Evolutionary conservation across 2,888 invertebrate genomes (phyloP).

Genomic region (Cryptophagus acutangulus): DNA sequence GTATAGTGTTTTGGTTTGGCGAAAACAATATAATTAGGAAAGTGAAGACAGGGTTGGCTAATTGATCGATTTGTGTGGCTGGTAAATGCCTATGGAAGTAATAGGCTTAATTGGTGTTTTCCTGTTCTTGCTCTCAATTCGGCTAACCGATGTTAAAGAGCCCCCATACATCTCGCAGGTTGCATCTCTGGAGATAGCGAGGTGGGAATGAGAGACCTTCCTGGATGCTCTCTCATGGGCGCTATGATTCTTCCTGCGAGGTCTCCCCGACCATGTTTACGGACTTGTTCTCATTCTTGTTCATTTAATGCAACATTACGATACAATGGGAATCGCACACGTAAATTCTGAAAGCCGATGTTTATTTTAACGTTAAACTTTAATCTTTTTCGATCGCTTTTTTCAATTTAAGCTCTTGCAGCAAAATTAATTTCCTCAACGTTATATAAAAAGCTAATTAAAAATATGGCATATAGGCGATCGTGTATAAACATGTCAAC

Average conservation of each 20-base stretch:
- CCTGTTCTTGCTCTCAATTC: conserved; percentile 28
- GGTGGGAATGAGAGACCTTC: conserved; percentile 43
- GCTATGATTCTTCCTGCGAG: conserved; percentile 46
- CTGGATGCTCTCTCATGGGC: conserved; percentile 46
- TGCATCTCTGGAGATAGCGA: conserved; percentile 42
- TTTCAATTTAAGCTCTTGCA: no score
- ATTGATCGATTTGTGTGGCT: conserved; percentile 29
- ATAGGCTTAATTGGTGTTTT: conserved; percentile 42
- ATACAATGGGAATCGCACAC: conserved; percentile 42
- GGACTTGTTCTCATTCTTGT: conserved; percentile 46
- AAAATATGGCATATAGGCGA: no score
- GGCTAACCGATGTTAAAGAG: conserved; percentile 47
- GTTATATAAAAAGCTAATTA: background rate
- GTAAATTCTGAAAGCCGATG: conserved; percentile 41
- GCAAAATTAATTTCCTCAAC: no score
- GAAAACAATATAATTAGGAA: no score
- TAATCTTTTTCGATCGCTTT: no score
- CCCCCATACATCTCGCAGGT: conserved; percentile 44
- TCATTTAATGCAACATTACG: conserved; percentile 48
- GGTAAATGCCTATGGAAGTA: conserved; percentile 31
- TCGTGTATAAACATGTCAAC: conserved; percentile 1
- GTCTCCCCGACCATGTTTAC: conserved; percentile 44
- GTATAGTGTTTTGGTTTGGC: no score
- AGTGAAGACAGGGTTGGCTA: conserved; percentile 8
- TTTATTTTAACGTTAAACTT: conserved; percentile 44